phyloP scores from a whole-genome alignment of 2,113 vertebrate genomes.

The Actinemys pallida region DNA sequence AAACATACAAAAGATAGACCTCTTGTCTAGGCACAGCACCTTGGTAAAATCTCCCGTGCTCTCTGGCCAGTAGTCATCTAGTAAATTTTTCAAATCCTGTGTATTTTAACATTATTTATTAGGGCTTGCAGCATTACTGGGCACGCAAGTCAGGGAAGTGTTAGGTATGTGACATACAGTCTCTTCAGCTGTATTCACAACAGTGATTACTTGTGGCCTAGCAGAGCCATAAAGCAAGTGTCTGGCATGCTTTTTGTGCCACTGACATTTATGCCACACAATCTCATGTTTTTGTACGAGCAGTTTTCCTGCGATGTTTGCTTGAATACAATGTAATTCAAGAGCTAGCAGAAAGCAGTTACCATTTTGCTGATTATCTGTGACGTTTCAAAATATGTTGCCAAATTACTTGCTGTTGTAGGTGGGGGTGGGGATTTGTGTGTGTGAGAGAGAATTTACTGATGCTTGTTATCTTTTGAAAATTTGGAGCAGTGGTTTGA shows the following conservation, averaged over 20 bases:
- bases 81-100: background rate
- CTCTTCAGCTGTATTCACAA: constrained; percentile 39
- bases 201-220: constrained; percentile 10
- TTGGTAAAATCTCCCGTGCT: background rate
- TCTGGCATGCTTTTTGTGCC: background rate
- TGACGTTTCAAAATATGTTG: background rate
- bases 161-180: constrained; percentile 23
- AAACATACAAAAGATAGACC: background rate
- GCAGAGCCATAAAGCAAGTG: background rate
- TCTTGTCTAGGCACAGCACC: fast-evolving
- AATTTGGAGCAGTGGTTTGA: background rate
- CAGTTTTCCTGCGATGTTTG: background rate
- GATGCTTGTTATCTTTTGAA: background rate
- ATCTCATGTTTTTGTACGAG: background rate
- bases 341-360: background rate
- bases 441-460: background rate
- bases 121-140: constrained; percentile 33
- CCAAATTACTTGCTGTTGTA: background rate
- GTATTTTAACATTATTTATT: background rate
- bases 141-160: constrained; percentile 6
- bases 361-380: background rate
- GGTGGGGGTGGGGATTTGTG: background rate
- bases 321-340: background rate
- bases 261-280: background rate
- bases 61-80: background rate